Evolutionary conservation across 2,888 invertebrate genomes (phyloP), one percentile per base, ranked within the genome.

Genomic region (Andrena praecox): DNA sequence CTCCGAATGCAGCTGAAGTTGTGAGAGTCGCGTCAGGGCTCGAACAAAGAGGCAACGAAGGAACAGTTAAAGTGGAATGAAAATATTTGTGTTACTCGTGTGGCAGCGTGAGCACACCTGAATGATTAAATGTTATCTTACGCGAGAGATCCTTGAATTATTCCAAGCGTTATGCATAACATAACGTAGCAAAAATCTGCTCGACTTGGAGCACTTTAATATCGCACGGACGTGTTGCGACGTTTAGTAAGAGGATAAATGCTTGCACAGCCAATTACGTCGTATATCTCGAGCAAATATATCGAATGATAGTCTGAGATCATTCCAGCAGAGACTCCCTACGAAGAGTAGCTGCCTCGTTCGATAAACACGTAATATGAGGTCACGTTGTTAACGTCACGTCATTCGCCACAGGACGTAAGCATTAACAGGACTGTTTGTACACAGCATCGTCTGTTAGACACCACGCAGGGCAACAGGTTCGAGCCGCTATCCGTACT

Each of bases 381-480:
- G 82, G 82, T 82, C 81, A 82, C 75, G 63, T 31, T 76, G 82
- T 82, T 74, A 80, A 80, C 70, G 66, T 70, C 70, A 16, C 24
- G 66, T 74, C 60, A 52, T 48, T 69, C 69, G 33, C 52, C 48
- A 12, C 74, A 24, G 63, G 63, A 68, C 67, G 68, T 31, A 60
- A 50, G 70, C 74, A 69, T 68, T 80, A 72, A 82, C 82, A 76
- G 81, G 81, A 76, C 29, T 82, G 82, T 82, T 82, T 80, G 82
- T 76, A 82, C 68, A 68, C 76, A 76, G 50, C 33, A 4, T 64
- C 69, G 12, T 59, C 27, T 29, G 52, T 1, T 52, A 10, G 5
- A 2, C 29, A 16, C 48, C 29, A 24, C 20, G 20, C 1, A 8
- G 6, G 31, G 35, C 50, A 52, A 56, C 52, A 70, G 54, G 54